These are phyloP conservation scores for Spodoptera litura DNA, from an alignment of 1,140 invertebrate species.

Conservation along the genomic window DNA sequence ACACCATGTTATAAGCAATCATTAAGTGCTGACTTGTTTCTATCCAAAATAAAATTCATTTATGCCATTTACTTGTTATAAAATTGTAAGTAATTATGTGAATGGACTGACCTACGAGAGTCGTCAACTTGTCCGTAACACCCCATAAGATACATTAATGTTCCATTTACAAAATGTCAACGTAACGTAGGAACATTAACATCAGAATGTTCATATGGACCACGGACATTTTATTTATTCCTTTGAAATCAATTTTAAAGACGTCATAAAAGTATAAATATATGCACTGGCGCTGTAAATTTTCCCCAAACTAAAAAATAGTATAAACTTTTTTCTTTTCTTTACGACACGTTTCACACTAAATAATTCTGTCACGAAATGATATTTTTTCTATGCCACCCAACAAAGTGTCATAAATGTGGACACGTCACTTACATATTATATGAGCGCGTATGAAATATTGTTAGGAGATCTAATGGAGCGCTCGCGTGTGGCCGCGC, in stretches of 20 bases:
- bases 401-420: slow-evolving; percentile 75
- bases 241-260: slow-evolving; percentile 43
- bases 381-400: slow-evolving; percentile 70
- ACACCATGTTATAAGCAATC: no score
- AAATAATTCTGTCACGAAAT: slow-evolving; percentile 67
- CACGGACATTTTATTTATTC: slow-evolving; percentile 34
- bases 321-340: slow-evolving; percentile 58
- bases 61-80: neutral
- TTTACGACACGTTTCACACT: slow-evolving; percentile 53
- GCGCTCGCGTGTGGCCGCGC: slow-evolving; percentile 76
- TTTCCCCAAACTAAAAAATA: slow-evolving; percentile 40
- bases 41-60: no score
- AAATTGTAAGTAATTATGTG: neutral
- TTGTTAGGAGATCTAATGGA: slow-evolving; percentile 73
- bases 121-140: neutral
- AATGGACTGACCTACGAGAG: neutral
- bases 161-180: slow-evolving; percentile 2
- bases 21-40: no score
- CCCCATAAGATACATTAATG: slow-evolving; percentile 8
- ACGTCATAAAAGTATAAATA: slow-evolving; percentile 48
- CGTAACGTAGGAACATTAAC: slow-evolving; percentile 20
- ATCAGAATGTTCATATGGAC: slow-evolving; percentile 18
- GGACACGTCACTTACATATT: slow-evolving; percentile 78
- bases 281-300: slow-evolving; percentile 28
- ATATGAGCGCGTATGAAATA: slow-evolving; percentile 79